Evolutionary conservation across 2,888 invertebrate species (phyloP).

Genomic region (Adelognathus sp.): DNA sequence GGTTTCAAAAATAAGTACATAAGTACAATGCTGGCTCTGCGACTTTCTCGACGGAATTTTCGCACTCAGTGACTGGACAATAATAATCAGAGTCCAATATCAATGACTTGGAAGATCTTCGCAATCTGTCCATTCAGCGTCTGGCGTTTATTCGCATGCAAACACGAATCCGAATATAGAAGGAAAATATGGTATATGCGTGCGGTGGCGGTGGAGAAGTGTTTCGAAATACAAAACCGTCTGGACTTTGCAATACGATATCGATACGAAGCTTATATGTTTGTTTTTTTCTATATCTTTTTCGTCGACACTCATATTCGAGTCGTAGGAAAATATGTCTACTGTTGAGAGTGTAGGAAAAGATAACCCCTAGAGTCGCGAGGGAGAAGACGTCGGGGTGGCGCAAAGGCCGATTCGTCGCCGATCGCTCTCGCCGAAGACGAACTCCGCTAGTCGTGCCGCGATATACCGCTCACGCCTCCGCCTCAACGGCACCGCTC

Average conservation of each 20-base stretch:
- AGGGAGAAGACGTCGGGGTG: not conserved
- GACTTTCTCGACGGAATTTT: not conserved
- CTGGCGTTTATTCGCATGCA: not conserved
- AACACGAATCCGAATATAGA: not conserved
- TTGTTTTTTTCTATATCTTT: not conserved
- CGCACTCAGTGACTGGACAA: not conserved
- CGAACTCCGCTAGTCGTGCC: constrained; percentile 30
- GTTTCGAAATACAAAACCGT: constrained; percentile 61
- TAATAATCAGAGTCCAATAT: constrained; percentile 28
- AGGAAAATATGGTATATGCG: not conserved
- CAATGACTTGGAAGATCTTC: not conserved
- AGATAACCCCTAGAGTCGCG: not conserved
- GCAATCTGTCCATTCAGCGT: constrained; percentile 23
- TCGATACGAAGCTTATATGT: constrained; percentile 2
- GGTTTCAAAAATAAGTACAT: not conserved
- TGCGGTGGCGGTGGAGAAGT: not conserved
- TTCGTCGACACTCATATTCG: not conserved
- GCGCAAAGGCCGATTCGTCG: constrained; percentile 12
- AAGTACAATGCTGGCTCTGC: not conserved
- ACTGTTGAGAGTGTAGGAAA: not conserved
- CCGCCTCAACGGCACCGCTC: constrained; percentile 29
- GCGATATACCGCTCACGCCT: constrained; percentile 2
- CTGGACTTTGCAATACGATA: not conserved
- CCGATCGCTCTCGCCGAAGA: constrained; percentile 16
- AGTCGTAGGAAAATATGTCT: not conserved